Percentiles rank a stretch among this genome's conserved stretches.
Evolutionary conservation across 2,888 invertebrate genomes (phyloP).

Genomic region (Hydriomena furcata): DNA sequence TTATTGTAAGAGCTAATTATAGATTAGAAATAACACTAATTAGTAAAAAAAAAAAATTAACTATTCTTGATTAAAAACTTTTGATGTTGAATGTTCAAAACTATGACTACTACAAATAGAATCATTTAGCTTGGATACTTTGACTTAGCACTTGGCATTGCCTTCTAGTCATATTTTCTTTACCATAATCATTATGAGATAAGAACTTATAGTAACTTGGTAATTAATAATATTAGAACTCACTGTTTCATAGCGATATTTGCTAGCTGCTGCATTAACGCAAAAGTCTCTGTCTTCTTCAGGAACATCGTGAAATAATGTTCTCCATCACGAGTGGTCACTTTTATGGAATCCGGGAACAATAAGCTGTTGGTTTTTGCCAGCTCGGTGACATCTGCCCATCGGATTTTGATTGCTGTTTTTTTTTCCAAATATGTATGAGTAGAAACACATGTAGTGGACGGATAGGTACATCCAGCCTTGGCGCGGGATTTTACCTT

Average conservation of each 20-base stretch:
- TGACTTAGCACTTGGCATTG: too few relatives aligned
- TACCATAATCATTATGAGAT: too few relatives aligned
- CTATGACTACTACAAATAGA: too few relatives aligned
- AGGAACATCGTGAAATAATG: slow-evolving; percentile 96
- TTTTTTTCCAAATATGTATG: slow-evolving; percentile 96
- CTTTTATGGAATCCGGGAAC: slow-evolving; percentile 93
- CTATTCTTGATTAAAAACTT: too few relatives aligned
- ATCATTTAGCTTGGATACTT: too few relatives aligned
- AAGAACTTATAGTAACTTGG: too few relatives aligned
- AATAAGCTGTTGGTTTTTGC: slow-evolving; percentile 90
- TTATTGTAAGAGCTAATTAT: too few relatives aligned
- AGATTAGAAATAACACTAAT: too few relatives aligned
- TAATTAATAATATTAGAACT: slow-evolving; percentile 38
- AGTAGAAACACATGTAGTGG: slow-evolving; percentile 97
- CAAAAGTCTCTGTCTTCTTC: slow-evolving; percentile 94
- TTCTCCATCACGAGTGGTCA: slow-evolving; percentile 92
- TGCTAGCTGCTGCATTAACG: slow-evolving; percentile 96
- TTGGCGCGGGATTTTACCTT: slow-evolving; percentile 96
- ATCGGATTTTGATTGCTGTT: slow-evolving; percentile 93
- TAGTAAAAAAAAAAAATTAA: too few relatives aligned
- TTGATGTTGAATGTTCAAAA: too few relatives aligned
- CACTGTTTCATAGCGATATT: slow-evolving; percentile 98
- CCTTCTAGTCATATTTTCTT: too few relatives aligned
- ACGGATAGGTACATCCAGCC: slow-evolving; percentile 99
- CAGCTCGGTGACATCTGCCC: slow-evolving; percentile 94